A percentile compares a stretch with the other conserved stretches of the same genome.
phyloP scores from a whole-genome alignment of 2,888 invertebrate species.

The Amphipoea lucens region DNA sequence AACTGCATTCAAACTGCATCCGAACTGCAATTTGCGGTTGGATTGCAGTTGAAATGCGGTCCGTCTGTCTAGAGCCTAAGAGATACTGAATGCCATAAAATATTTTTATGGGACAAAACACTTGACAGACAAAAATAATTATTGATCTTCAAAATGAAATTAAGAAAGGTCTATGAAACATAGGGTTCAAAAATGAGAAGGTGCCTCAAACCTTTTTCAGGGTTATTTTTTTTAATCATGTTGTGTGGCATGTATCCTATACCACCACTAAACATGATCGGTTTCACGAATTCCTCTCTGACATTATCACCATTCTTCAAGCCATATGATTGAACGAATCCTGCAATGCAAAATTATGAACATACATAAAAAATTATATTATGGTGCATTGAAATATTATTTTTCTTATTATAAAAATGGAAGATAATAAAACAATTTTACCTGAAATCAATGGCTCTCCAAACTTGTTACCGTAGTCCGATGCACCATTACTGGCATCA shows the following conservation, averaged over 20 bases:
- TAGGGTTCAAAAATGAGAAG: background rate
- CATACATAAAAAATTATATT: background rate
- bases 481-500: constrained; percentile 99
- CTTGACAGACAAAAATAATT: background rate
- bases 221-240: constrained; percentile 94
- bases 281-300: constrained; percentile 98
- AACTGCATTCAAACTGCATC: too few relatives aligned
- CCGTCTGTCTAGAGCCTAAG: too few relatives aligned
- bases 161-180: background rate
- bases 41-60: too few relatives aligned
- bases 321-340: constrained; percentile 98
- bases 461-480: constrained; percentile 99
- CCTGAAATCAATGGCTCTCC: constrained; percentile 97
- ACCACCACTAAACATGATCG: constrained; percentile 99
- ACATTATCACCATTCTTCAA: constrained; percentile 91
- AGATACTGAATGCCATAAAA: background rate
- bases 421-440: constrained; percentile 54
- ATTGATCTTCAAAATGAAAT: background rate
- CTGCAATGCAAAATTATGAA: constrained; percentile 79
- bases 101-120: background rate
- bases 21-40: too few relatives aligned
- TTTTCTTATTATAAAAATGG: background rate
- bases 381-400: background rate
- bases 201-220: constrained; percentile 91
- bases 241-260: constrained; percentile 96